A percentile compares a stretch with the other conserved stretches of the same genome.
Conservation (phyloP, 2,888 invertebrate species). For the Endotricha flammealis region DNA sequence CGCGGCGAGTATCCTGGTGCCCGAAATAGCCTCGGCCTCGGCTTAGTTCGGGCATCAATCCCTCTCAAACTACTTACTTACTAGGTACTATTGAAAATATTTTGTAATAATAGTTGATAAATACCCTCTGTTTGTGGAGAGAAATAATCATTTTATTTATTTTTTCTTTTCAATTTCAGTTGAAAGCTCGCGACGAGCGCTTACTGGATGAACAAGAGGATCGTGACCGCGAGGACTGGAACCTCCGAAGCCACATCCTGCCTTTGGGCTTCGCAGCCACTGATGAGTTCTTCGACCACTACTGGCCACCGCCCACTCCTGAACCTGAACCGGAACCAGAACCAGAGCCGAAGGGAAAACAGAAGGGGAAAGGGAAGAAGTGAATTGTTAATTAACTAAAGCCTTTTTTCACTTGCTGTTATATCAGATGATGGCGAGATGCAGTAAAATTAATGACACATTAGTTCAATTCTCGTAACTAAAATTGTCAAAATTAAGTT, state of each 20-base stretch:
- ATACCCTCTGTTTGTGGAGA: not conserved
- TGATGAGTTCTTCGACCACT: conserved; percentile 50
- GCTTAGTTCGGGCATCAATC: too few relatives aligned
- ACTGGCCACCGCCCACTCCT: conserved; percentile 60
- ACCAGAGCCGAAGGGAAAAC: conserved; percentile 29
- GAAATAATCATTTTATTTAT: not conserved
- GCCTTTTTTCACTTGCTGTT: too few relatives aligned
- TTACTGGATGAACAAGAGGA: conserved; percentile 40
- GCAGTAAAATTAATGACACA: too few relatives aligned
- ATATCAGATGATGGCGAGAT: too few relatives aligned
- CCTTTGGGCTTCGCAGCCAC: conserved; percentile 44
- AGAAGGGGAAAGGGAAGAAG: conserved; percentile 27
- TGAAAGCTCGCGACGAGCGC: conserved; percentile 40
- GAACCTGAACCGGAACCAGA: conserved; percentile 36
- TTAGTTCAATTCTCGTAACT: too few relatives aligned
- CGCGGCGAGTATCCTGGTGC: too few relatives aligned
- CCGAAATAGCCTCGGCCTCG: too few relatives aligned
- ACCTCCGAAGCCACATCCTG: conserved; percentile 45
- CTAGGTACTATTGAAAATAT: too few relatives aligned
- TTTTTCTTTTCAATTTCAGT: conserved; percentile 22
- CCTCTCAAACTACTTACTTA: too few relatives aligned
- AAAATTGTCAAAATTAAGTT: too few relatives aligned
- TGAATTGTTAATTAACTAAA: too few relatives aligned
- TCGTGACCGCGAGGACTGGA: conserved; percentile 43
- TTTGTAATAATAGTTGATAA: too few relatives aligned